Evolutionary conservation across 2,888 invertebrate species (phyloP), one percentile per base, ranked within the genome.

Genomic region (Melanotus villosus): DNA sequence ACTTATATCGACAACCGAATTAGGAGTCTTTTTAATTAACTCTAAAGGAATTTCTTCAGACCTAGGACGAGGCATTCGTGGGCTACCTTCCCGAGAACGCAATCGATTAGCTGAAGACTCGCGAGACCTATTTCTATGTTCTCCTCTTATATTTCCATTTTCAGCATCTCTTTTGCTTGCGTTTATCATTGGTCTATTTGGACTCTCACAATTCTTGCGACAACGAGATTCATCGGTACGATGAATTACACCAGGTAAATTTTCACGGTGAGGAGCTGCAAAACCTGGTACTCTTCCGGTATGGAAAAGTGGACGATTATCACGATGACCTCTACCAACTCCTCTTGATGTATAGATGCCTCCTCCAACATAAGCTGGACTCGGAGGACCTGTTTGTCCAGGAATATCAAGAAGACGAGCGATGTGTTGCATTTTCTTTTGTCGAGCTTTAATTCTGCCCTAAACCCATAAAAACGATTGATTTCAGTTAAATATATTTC

Each of bases 391-490:
- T 0, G 85, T 82, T 78, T 89, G 87, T 0, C 90, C 89, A 0
- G 93, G 91, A 74, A 97, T 92, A 82, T 98, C 98, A 16, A 99
- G 87, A 7, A 99, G 86, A 32, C 93, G 91, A 0, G 97, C 98
- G 64, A 99, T 98, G 84, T 97, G 95, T 80, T 94, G 94, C 93
- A 99, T 96, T 85, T 99, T 99, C 85, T 96, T 95, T 81, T 98
- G 97, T 0, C 99, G 91, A 0, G 98, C 97, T 85, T 96, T 97
- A 79, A 95, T 92, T 32, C 97, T 89, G 23, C 97, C 97, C 90
- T 94, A 80, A 1, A 21, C 26, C 7, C 18, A 34, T n/a, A 18
- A 54, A 18, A 34, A 18, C 16, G 19, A 19, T 12, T n/a, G n/a
- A n/a, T n/a, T n/a, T n/a, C n/a, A n/a, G n/a, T n/a, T n/a, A n/a